These are phyloP conservation scores for Escarpia spicata DNA, from an alignment of 2,888 invertebrate genomes.

Conservation along the genomic window DNA sequence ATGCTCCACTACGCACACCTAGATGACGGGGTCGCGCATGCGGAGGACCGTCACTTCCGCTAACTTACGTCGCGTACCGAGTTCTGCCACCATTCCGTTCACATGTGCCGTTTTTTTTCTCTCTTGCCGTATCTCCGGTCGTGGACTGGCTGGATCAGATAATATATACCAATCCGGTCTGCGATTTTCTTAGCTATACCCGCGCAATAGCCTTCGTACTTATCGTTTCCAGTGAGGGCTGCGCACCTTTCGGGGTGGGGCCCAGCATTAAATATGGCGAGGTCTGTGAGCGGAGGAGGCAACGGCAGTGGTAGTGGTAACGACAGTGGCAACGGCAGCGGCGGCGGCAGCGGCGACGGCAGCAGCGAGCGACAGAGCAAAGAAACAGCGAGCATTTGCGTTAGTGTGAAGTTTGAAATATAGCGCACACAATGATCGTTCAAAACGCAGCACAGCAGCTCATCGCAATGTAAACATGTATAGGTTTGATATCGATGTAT, in stretches of 20 bases:
- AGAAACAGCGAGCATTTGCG: neutral
- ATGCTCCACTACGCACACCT: neutral
- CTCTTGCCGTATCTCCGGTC: constrained; percentile 44
- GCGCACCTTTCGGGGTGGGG: constrained; percentile 44
- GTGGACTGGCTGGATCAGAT: constrained; percentile 45
- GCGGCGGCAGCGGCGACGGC: neutral
- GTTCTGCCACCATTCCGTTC: constrained; percentile 63
- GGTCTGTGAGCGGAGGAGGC: constrained; percentile 46
- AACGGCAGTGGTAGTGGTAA: neutral
- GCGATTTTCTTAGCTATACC: constrained; percentile 65
- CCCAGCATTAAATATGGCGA: constrained; percentile 56
- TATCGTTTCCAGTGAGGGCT: constrained; percentile 82
- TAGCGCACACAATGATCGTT: neutral
- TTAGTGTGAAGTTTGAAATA: neutral
- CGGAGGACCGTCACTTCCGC: neutral
- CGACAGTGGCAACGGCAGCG: neutral
- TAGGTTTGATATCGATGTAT: neutral
- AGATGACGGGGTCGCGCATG: neutral
- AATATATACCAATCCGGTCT: constrained; percentile 62
- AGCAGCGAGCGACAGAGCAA: neutral
- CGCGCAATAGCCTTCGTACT: constrained; percentile 67
- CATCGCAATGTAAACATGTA: neutral
- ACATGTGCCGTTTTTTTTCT: constrained; percentile 56
- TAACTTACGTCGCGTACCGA: constrained; percentile 57
- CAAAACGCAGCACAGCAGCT: neutral